These are phyloP conservation scores for Orthonyx spaldingii DNA, from an alignment of 2,113 vertebrate species.

Conservation along the genomic window DNA sequence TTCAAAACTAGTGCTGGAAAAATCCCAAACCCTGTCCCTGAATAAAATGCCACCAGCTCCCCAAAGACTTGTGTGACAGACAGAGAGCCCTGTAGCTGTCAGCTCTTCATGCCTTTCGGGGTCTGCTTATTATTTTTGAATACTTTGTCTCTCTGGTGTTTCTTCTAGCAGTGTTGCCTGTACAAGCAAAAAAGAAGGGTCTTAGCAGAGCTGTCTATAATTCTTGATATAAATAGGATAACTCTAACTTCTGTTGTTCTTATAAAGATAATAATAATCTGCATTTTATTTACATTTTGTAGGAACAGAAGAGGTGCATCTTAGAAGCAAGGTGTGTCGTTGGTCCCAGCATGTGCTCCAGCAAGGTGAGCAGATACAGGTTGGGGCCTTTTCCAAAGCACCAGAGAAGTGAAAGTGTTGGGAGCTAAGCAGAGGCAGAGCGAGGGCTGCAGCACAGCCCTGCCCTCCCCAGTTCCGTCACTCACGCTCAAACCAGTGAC, in stretches of 20 bases:
- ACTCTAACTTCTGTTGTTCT: neutral
- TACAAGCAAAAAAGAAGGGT: neutral
- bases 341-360: neutral
- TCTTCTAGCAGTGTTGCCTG: neutral
- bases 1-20: conserved; percentile 24
- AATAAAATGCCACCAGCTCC: neutral
- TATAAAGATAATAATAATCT: neutral
- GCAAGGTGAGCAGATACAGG: neutral
- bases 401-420: neutral
- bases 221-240: neutral
- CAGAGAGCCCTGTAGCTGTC: conserved; percentile 15
- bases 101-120: neutral
- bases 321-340: neutral
- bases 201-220: neutral
- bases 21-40: neutral
- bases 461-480: neutral
- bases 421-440: neutral
- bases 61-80: neutral
- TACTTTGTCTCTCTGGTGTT: neutral
- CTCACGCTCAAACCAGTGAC: neutral
- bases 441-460: neutral
- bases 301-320: neutral
- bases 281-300: neutral
- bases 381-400: neutral
- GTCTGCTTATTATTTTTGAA: conserved; percentile 34